These are phyloP conservation scores for Lophotriccus pileatus DNA, from an alignment of 2,797 vertebrate genomes.

Conservation along the genomic window DNA sequence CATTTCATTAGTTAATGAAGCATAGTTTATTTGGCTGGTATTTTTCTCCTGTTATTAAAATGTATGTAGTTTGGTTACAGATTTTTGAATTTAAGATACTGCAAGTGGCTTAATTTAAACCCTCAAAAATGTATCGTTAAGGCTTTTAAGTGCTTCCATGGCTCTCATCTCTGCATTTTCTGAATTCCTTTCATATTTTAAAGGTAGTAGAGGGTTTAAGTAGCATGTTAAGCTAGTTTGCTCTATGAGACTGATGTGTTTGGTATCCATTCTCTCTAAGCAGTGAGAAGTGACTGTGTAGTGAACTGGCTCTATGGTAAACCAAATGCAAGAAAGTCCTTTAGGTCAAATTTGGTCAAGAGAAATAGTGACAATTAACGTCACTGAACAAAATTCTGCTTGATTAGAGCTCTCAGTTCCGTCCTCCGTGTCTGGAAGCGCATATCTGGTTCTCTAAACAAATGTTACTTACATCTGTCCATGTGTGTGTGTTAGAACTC, in stretches of 20 bases:
- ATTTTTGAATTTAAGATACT: neutral
- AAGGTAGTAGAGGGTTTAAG: neutral
- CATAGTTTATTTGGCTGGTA: neutral
- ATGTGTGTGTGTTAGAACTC: neutral
- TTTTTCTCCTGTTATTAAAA: neutral
- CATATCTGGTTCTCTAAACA: constrained; percentile 1
- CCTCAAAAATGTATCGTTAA: neutral
- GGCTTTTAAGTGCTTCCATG: neutral
- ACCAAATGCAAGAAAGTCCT: neutral
- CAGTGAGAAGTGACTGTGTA: neutral
- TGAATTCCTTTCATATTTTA: neutral
- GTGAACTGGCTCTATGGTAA: neutral
- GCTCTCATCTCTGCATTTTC: neutral
- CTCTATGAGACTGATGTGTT: neutral
- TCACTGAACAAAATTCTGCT: neutral
- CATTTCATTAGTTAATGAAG: neutral
- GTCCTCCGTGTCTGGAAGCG: neutral
- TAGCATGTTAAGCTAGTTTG: neutral
- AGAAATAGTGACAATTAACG: neutral
- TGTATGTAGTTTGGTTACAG: neutral
- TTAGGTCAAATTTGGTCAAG: neutral
- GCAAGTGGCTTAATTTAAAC: neutral
- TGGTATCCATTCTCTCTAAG: neutral
- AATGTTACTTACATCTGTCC: neutral
- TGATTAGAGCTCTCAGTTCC: neutral